These are phyloP conservation scores for Ormyrus nitidulus DNA, from an alignment of 2,888 invertebrate species.

Conservation along the genomic window DNA sequence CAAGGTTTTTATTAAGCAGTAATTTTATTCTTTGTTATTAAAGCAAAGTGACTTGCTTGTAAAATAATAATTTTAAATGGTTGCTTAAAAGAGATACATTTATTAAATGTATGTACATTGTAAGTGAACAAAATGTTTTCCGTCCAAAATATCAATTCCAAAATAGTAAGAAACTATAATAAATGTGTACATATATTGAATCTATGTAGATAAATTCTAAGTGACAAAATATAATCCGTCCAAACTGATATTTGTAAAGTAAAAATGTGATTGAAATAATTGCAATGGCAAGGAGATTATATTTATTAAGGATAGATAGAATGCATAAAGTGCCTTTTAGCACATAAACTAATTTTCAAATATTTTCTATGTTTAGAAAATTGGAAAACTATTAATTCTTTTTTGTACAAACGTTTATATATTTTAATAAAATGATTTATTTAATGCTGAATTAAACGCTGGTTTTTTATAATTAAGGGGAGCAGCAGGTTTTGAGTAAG, in stretches of 20 bases:
- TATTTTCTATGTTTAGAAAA: slow-evolving; percentile 55
- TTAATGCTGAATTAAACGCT: slow-evolving; percentile 25
- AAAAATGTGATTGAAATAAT: slow-evolving; percentile 50
- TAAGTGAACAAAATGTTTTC: slow-evolving; percentile 57
- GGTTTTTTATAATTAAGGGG: no score
- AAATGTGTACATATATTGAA: slow-evolving; percentile 16
- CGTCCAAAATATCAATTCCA: slow-evolving; percentile 63
- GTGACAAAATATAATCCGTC: slow-evolving; percentile 62
- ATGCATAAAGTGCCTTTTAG: slow-evolving; percentile 60
- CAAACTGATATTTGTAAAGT: slow-evolving; percentile 59
- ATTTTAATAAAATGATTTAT: slow-evolving; percentile 58
- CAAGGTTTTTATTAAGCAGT: background rate
- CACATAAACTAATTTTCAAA: slow-evolving; percentile 26
- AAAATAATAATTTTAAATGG: slow-evolving; percentile 15
- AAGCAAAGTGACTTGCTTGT: background rate
- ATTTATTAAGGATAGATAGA: slow-evolving; percentile 37
- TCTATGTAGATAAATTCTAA: background rate
- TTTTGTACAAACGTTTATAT: slow-evolving; percentile 57
- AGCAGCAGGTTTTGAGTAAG: background rate
- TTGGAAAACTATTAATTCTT: slow-evolving; percentile 44
- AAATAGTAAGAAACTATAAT: slow-evolving; percentile 22
- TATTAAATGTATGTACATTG: background rate
- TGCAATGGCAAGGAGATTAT: slow-evolving; percentile 62
- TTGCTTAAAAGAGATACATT: slow-evolving; percentile 20
- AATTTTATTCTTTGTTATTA: slow-evolving; percentile 6